Evolutionary conservation across 1,140 invertebrate genomes (phyloP).

Genomic region (Ptiloglossa arizonensis): DNA sequence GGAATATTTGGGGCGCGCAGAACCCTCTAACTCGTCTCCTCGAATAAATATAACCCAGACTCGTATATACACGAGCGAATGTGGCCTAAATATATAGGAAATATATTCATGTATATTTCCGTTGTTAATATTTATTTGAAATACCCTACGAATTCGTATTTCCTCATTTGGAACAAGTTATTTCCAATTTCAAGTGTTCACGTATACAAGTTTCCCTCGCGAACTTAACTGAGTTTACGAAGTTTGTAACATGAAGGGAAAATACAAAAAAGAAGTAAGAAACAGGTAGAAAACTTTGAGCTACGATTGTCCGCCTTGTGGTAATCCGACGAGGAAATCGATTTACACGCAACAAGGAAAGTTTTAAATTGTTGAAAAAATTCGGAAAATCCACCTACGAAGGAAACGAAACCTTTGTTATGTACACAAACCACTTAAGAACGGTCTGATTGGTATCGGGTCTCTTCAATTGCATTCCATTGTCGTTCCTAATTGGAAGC

Average conservation of each 20-base stretch:
- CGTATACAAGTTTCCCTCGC: neutral
- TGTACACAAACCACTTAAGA: neutral
- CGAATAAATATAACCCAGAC: neutral
- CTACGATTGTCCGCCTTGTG: neutral
- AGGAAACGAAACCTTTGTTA: neutral
- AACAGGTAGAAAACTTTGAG: conserved; percentile 14
- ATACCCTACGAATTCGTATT: conserved; percentile 28
- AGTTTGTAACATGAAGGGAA: neutral
- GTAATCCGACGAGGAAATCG: neutral
- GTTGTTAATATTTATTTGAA: conserved; percentile 9
- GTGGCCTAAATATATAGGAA: neutral
- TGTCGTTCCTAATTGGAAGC: neutral
- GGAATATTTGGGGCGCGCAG: conserved; percentile 4
- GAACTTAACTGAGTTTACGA: conserved; percentile 11
- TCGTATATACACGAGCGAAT: neutral
- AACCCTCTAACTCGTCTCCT: neutral
- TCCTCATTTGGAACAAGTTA: neutral
- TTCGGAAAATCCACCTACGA: neutral
- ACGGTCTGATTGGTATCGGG: neutral
- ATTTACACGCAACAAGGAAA: neutral
- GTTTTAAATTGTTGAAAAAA: neutral
- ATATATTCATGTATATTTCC: neutral
- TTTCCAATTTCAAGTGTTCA: conserved; percentile 2
- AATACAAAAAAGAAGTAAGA: too few species aligned
- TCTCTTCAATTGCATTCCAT: neutral